Percentiles rank a stretch among this genome's conserved stretches.
Evolutionary conservation across 2,113 vertebrate species (phyloP).

Genomic region (Callipepla californica): DNA sequence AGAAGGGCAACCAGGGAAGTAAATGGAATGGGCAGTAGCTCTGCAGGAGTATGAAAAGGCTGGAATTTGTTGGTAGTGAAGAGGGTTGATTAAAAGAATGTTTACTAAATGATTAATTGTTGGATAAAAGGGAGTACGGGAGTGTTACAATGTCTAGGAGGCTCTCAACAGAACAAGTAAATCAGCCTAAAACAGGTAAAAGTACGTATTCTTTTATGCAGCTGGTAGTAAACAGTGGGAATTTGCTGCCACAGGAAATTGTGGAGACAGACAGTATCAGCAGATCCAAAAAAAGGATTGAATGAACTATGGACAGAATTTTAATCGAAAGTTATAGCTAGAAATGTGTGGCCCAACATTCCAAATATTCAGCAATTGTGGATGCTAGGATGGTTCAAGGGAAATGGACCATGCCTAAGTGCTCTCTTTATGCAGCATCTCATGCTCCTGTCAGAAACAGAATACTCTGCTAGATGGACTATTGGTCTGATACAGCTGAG

Average conservation of each 20-base stretch:
- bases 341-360: neutral
- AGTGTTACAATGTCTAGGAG: neutral
- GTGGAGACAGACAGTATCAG: neutral
- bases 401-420: neutral
- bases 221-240: neutral
- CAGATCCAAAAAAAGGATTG: neutral
- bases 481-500: accelerated
- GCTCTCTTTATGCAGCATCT: neutral
- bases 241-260: neutral
- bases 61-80: neutral
- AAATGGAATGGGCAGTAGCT: neutral
- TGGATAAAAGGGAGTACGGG: neutral
- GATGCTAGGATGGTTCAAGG: neutral
- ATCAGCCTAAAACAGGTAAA: neutral
- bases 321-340: neutral
- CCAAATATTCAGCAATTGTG: neutral
- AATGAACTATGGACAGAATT: neutral
- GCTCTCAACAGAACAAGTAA: neutral
- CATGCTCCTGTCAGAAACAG: neutral
- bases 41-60: neutral
- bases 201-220: neutral
- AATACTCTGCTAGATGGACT: neutral
- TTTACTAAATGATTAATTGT: neutral
- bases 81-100: neutral
- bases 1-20: neutral